A percentile compares a stretch with the other conserved stretches of the same genome.
phyloP scores from a whole-genome alignment of 92 coral and sea anemone genomes.

The Meandrina meandrites region DNA sequence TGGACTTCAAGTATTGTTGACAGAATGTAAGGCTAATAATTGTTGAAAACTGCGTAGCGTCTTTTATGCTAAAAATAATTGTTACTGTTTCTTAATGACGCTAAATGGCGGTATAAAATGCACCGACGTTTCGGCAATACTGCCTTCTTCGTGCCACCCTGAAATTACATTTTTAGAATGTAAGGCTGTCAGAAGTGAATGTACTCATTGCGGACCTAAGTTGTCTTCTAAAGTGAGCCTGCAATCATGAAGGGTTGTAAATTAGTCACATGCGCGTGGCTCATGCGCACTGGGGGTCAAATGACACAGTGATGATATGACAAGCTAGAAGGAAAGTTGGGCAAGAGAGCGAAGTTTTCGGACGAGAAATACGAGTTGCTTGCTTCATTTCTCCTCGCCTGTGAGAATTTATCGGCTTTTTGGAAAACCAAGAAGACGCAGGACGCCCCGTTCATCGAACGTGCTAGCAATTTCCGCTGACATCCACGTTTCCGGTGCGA shows the following conservation, averaged over 20 bases:
- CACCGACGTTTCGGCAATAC: too few relatives aligned
- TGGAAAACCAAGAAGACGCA: neutral
- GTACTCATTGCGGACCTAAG: neutral
- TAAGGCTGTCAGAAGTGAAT: neutral
- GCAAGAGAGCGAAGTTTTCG: constrained; percentile 39
- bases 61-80: too few relatives aligned
- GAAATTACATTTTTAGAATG: too few relatives aligned
- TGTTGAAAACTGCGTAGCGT: too few relatives aligned
- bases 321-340: constrained; percentile 69
- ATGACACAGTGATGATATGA: constrained; percentile 61
- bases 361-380: neutral
- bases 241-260: neutral
- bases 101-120: too few relatives aligned
- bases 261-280: constrained; percentile 17
- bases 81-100: too few relatives aligned
- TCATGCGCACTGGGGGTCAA: constrained; percentile 63
- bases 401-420: neutral
- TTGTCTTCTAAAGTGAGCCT: neutral
- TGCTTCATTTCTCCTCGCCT: constrained; percentile 16
- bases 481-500: constrained; percentile 38
- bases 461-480: constrained; percentile 33
- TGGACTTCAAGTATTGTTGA: too few relatives aligned
- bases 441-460: constrained; percentile 9
- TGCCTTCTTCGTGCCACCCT: too few relatives aligned
- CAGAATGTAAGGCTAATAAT: too few relatives aligned